Evolutionary conservation across 2,113 vertebrate species (phyloP).

Genomic region (Leucoraja erinaceus): DNA sequence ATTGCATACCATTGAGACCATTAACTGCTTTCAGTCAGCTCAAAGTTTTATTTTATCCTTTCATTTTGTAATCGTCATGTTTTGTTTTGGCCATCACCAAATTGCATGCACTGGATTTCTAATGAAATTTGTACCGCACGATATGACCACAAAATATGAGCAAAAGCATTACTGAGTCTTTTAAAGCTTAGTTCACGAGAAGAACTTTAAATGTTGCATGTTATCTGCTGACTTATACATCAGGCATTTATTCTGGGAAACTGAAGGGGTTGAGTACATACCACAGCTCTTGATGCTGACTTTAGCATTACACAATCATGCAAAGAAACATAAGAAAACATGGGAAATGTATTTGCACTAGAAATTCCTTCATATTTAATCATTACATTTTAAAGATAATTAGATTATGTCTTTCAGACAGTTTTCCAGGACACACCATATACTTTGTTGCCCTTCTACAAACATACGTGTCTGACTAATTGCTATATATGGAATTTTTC

Average conservation of each 20-base stretch:
- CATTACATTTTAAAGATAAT: background rate
- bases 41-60: background rate
- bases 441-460: background rate
- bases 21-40: background rate
- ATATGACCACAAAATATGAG: too few species aligned
- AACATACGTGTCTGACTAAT: background rate
- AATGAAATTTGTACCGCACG: background rate
- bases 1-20: background rate
- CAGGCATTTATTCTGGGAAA: background rate
- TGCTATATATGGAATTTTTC: slow-evolving; percentile 29
- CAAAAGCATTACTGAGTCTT: background rate
- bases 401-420: background rate
- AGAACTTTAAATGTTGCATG: background rate
- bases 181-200: background rate
- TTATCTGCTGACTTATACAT: background rate
- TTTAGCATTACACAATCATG: background rate
- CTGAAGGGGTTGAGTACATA: background rate
- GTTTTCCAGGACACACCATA: background rate
- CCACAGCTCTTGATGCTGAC: background rate
- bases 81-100: background rate
- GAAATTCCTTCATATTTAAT: background rate
- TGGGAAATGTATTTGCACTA: background rate
- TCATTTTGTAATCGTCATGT: background rate
- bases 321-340: background rate
- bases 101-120: background rate